These are phyloP conservation scores for Leptinotarsa tumamoca DNA, from an alignment of 2,888 invertebrate species.

Conservation along the genomic window DNA sequence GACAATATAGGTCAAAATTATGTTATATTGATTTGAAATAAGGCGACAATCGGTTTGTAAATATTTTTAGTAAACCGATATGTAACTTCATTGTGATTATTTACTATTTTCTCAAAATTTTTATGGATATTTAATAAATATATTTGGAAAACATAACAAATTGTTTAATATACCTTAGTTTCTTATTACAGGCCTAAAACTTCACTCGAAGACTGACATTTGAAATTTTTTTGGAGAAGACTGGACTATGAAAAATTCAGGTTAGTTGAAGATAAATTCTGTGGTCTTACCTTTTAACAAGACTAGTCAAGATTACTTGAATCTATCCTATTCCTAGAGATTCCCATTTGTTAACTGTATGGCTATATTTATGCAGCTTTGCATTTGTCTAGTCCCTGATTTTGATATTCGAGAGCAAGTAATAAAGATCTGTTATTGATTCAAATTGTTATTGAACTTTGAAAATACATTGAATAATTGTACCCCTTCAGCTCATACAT, in stretches of 20 bases:
- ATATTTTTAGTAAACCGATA: constrained; percentile 52
- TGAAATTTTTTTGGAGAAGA: constrained; percentile 67
- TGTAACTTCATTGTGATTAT: constrained; percentile 57
- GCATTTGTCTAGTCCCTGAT: background rate
- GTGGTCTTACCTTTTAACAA: constrained; percentile 65
- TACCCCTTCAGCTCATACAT: too few relatives aligned
- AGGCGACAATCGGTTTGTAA: constrained; percentile 59
- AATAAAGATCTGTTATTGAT: too few relatives aligned
- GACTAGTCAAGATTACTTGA: constrained; percentile 40
- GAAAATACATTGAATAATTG: too few relatives aligned
- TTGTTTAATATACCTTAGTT: constrained; percentile 64
- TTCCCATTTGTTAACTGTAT: constrained; percentile 19
- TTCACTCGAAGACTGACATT: constrained; percentile 67
- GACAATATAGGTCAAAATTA: constrained; percentile 54
- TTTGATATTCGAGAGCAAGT: too few relatives aligned
- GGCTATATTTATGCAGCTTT: constrained; percentile 3
- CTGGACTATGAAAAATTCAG: constrained; percentile 66
- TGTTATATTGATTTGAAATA: constrained; percentile 50
- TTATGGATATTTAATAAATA: constrained; percentile 60
- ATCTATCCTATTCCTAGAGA: constrained; percentile 24
- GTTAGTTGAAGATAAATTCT: constrained; percentile 67
- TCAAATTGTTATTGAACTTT: too few relatives aligned
- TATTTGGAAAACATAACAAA: constrained; percentile 58
- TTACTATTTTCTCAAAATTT: constrained; percentile 58
- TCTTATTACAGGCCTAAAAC: constrained; percentile 66